phyloP scores from a whole-genome alignment of 2,888 invertebrate species.

The Hypolimnas misippus region DNA sequence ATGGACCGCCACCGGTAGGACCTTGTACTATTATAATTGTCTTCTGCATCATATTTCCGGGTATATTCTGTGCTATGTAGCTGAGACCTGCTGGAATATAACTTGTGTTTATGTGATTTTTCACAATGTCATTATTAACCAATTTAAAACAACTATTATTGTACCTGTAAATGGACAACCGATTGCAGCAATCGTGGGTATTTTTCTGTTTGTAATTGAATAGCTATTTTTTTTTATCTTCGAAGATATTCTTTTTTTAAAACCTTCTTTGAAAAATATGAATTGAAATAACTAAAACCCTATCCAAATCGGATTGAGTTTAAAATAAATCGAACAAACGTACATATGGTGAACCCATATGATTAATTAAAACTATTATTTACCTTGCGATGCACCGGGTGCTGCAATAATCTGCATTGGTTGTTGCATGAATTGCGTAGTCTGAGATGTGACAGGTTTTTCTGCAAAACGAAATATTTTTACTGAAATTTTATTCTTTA shows the following conservation, averaged over 20 bases:
- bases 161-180: no score
- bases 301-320: no score
- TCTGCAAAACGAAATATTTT: slow-evolving; percentile 53
- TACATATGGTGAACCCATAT: no score
- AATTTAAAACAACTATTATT: no score
- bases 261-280: no score
- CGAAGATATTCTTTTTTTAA: no score
- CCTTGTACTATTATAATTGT: slow-evolving; percentile 81
- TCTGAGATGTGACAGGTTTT: slow-evolving; percentile 64
- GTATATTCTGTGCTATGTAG: slow-evolving; percentile 73
- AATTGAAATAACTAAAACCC: no score
- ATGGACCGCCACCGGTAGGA: slow-evolving; percentile 70
- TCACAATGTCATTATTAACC: not conserved
- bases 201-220: no score
- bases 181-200: no score
- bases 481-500: not conserved
- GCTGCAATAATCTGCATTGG: slow-evolving; percentile 78
- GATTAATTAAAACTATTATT: no score
- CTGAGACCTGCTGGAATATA: slow-evolving; percentile 63
- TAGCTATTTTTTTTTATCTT: no score
- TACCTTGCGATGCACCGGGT: slow-evolving; percentile 73
- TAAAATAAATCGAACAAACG: no score
- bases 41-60: slow-evolving; percentile 80
- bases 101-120: slow-evolving; percentile 7
- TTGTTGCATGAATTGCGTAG: slow-evolving; percentile 72